Evolutionary conservation across 2,113 vertebrate species (phyloP).

Genomic region (Xenopus tropicalis): UCB_Xtro_10.0 CM004448.2:16638001-16638500

Average conservation of each 20-base stretch:
- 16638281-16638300: conserved; percentile 74
- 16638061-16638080: too few species aligned
- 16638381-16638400: conserved; percentile 87
- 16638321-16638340: conserved; percentile 59
- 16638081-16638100: too few species aligned
- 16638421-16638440: conserved; percentile 89
- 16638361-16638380: conserved; percentile 84
- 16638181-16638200: conserved; percentile 76
- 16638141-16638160: not conserved
- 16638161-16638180: conserved; percentile 16
- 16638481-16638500: conserved; percentile 96
- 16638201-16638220: conserved; percentile 80
- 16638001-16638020: too few species aligned
- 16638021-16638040: too few species aligned
- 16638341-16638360: conserved; percentile 72
- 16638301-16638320: conserved; percentile 63
- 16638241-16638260: conserved; percentile 52
- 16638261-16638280: conserved; percentile 66
- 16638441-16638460: conserved; percentile 89
- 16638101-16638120: too few species aligned
- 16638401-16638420: conserved; percentile 93
- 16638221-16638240: conserved; percentile 66
- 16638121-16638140: not conserved
- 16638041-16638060: too few species aligned
- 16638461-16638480: conserved; percentile 89